Base-by-base conservation (phyloP, 2,113 vertebrate genomes). In the Barnardius zonarius region DNA sequence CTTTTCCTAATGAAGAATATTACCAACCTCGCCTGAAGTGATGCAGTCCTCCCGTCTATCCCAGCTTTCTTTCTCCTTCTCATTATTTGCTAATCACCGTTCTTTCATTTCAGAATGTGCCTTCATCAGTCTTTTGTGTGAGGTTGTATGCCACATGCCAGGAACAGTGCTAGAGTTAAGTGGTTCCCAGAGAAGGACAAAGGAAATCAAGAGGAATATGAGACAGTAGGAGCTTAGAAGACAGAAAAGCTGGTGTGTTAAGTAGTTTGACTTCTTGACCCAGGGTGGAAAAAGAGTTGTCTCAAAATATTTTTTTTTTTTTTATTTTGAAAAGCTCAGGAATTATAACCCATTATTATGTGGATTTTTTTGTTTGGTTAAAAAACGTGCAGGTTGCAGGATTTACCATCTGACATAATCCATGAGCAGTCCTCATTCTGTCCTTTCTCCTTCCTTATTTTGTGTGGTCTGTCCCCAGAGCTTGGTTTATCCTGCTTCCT, bases 81-180 rank as follows among this genome's bases (percentile, higher is more conserved):
- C 41, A 20, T 25, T 73, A 11, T 83, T 92, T 88, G 90, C 73
- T 81, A 41, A 78, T 82, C 37, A 49, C 48, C 31, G 22, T 31
- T 49, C 24, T 92, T 94, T 75, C 69, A 33, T 44, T 97, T 90
- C 18, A 85, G 93, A 89, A 89, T 84, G 30, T 54, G 49, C 70
- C 57, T 59, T 79, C 72, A 17, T 83, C 49, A 51, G 44, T 62
- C 48, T 84, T 88, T 63, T 79, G n/a, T 78, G 46, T 80, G 81
- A 89, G 66, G 48, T 33, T 77, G 23, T 68, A 24, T 61, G 66
- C 61, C 66, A 49, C 24, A 7, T 73, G 51, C 46, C 55, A 84
- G 52, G 72, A 78, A 61, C 43, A 72, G 68, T 25, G 19, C 27
- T 52, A 48, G 67, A 88, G 68, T 63, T 90, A 67, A 66, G 48